Base-by-base conservation (phyloP, 1,140 invertebrate genomes). In the Armadillidium nasatum region DNA sequence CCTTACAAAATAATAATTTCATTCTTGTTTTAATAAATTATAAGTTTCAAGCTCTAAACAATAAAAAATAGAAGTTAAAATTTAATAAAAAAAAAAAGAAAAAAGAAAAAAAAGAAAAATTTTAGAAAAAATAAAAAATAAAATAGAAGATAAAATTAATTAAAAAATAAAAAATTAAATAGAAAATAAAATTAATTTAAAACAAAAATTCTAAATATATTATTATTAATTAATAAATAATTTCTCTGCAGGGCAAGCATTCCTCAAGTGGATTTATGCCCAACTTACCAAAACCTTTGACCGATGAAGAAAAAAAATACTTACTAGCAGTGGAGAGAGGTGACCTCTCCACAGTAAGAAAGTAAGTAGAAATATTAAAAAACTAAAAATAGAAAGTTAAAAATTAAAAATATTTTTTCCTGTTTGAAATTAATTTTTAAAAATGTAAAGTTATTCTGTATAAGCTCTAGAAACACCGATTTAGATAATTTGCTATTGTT, bases 281-380 rank as follows among this genome's bases (percentile, higher is more conserved):
- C 10, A 72, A 80, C 74, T 67, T 80, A 33, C 79, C 79, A 44
- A 78, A 78, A 10, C 92, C 92, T 84, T 88, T 96, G 75, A 91
- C 92, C 46, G 85, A 93, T 79, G 92, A 94, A 79, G 87, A 87
- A 79, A 82, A 85, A 45, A 81, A 84, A 19, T 89, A 88, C 79
- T 82, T 89, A 71, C 87, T 88, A 79, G 87, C 88, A 0, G 88
- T 86, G 10, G 88, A 88, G 80, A 82, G 86, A 66, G 88, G 88
- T 44, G 88, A 89, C 79, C 85, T 85, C 70, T 85, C 85, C 44
- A 87, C 86, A 11, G 84, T 89, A 79, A 87, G 93, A 83, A 88
- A 91, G 91, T 92, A 84, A 87, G 83, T 78, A 19, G 13, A 44
- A 23, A 66, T 22, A n/a, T 66, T n/a, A 66, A 66, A 66, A 66